Evolutionary conservation across 2,113 vertebrate species (phyloP).

Genomic region (rat (Rattus norvegicus)): DNA sequence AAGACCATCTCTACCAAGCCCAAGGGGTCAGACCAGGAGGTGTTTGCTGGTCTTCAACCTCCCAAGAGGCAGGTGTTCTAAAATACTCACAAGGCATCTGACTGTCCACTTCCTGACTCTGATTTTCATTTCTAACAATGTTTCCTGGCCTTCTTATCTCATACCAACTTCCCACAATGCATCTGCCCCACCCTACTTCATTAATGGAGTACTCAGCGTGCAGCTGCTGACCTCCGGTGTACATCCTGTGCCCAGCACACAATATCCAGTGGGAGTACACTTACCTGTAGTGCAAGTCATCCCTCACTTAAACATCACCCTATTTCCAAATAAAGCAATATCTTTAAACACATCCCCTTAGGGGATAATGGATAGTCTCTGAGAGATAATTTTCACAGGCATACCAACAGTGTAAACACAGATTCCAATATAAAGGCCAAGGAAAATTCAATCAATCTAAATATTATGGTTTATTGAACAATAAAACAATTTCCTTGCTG

Average conservation of each 20-base stretch:
- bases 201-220: neutral
- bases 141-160: neutral
- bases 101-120: neutral
- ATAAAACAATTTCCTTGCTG: conserved; percentile 58
- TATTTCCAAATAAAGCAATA: conserved; percentile 42
- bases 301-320: neutral
- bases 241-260: too few species aligned
- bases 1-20: neutral
- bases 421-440: neutral
- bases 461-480: conserved; percentile 42
- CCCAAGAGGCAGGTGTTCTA: neutral
- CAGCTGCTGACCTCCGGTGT: neutral
- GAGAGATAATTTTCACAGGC: neutral
- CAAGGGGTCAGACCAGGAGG: neutral
- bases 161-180: neutral
- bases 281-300: neutral
- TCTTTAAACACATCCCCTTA: conserved; percentile 17
- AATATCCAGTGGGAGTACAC: neutral
- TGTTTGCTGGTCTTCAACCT: neutral
- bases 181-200: neutral
- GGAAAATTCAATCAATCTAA: conserved; percentile 36
- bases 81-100: neutral
- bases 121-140: neutral
- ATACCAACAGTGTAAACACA: neutral
- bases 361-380: neutral